A percentile compares a stretch with the other conserved stretches of the same genome.
phyloP scores from a whole-genome alignment of 2,113 vertebrate species.

The Copsychus sechellarum region DNA sequence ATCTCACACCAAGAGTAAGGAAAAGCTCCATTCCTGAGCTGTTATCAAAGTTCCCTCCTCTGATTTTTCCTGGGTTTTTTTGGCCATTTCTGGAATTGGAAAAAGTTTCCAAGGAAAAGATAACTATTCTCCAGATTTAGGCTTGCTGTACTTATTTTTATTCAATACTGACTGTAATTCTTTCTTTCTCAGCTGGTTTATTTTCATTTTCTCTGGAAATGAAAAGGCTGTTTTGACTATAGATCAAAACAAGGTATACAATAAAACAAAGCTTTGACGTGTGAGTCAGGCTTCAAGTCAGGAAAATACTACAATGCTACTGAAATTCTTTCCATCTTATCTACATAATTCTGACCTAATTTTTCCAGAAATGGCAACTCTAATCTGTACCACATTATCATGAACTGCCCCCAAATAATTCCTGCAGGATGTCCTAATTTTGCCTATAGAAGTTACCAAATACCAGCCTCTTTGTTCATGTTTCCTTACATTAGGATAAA shows the following conservation, averaged over 20 bases:
- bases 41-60: not conserved
- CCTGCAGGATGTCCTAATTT: constrained; percentile 19
- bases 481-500: constrained; percentile 49
- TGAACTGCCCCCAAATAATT: constrained; percentile 21
- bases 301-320: constrained; percentile 57
- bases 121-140: not conserved
- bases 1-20: not conserved
- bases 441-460: constrained; percentile 39
- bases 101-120: not conserved
- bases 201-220: constrained; percentile 36
- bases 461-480: constrained; percentile 27
- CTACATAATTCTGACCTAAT: constrained; percentile 55
- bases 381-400: constrained; percentile 41
- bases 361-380: constrained; percentile 55
- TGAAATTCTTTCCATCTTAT: constrained; percentile 63
- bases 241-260: constrained; percentile 46
- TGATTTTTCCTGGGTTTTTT: not conserved
- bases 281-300: constrained; percentile 47
- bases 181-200: constrained; percentile 15
- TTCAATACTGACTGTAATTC: not conserved
- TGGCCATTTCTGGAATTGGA: not conserved
- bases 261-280: constrained; percentile 43
- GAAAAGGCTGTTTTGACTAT: constrained; percentile 43
- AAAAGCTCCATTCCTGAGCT: not conserved
- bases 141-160: not conserved